Evolutionary conservation across 2,113 vertebrate species (phyloP).

Genomic region (Sardina pilchardus): DNA sequence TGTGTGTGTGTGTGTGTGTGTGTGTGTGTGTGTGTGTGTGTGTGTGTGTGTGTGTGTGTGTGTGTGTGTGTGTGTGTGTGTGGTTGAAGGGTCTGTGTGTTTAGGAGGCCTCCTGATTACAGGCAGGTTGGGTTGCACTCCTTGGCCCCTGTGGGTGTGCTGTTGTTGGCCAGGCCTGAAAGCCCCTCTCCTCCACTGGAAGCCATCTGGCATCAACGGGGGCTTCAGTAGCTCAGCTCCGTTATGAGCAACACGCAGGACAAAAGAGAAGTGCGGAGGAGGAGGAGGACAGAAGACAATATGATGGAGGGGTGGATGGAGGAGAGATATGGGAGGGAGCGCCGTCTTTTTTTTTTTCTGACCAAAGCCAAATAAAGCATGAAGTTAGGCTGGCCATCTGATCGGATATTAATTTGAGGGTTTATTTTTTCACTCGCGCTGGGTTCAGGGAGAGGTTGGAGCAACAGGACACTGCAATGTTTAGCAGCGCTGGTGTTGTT

Average conservation of each 20-base stretch:
- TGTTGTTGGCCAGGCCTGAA: constrained; percentile 53
- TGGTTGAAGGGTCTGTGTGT: neutral
- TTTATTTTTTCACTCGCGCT: neutral
- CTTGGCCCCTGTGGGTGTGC: constrained; percentile 35
- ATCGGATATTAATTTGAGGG: constrained; percentile 8
- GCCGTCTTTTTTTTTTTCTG: neutral
- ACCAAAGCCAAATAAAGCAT: neutral
- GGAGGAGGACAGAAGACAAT: neutral
- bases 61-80: constrained; percentile 7
- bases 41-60: neutral
- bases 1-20: neutral
- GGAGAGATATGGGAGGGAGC: neutral
- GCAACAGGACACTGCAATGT: constrained; percentile 9
- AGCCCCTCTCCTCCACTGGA: constrained; percentile 44
- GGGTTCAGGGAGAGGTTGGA: constrained; percentile 5
- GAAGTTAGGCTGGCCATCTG: neutral
- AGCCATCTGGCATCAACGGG: constrained; percentile 18
- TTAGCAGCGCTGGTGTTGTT: neutral
- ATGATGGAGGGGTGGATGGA: neutral
- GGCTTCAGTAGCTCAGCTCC: constrained; percentile 19
- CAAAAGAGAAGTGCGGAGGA: constrained; percentile 52
- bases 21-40: neutral
- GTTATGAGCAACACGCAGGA: constrained; percentile 44
- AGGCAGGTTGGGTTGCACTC: constrained; percentile 25
- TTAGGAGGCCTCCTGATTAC: neutral